Percentiles rank a stretch among this genome's conserved stretches.
These are phyloP conservation scores for Coleophora deauratella DNA, from an alignment of 2,888 invertebrate species.

Conservation along the genomic window DNA sequence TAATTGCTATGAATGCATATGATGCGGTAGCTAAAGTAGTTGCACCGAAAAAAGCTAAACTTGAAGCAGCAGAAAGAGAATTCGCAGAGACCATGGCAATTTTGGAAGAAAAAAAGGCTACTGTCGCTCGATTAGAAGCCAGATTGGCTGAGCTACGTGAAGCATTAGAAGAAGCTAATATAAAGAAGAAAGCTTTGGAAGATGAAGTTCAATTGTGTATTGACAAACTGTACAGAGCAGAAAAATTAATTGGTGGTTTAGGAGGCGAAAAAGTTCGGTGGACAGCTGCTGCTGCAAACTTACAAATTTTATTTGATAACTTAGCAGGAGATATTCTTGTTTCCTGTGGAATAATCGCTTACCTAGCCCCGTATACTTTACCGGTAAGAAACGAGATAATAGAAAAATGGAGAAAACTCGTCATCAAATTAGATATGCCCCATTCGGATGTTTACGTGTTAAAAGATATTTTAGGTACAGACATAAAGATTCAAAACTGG, in stretches of 20 bases:
- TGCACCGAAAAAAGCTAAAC: conserved; percentile 88
- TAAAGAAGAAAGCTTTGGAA: conserved; percentile 79
- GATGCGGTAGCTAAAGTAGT: conserved; percentile 88
- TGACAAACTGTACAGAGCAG: conserved; percentile 88
- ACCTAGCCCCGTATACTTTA: conserved; percentile 89
- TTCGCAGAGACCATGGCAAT: conserved; percentile 89
- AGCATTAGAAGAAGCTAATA: conserved; percentile 77
- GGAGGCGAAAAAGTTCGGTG: conserved; percentile 93
- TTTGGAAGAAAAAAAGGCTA: conserved; percentile 86
- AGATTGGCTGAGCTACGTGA: conserved; percentile 82
- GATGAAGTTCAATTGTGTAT: conserved; percentile 86
- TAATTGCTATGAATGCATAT: conserved; percentile 91
- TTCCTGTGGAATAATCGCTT: conserved; percentile 91
- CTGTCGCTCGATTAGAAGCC: conserved; percentile 84
- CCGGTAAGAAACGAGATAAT: conserved; percentile 76
- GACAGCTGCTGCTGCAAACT: conserved; percentile 82
- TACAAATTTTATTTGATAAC: conserved; percentile 84
- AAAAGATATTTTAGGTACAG: conserved; percentile 83
- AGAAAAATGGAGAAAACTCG: conserved; percentile 82
- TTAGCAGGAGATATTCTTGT: conserved; percentile 92
- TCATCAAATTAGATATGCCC: conserved; percentile 81
- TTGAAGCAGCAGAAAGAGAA: conserved; percentile 86
- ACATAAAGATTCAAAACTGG: conserved; percentile 91
- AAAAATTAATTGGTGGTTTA: conserved; percentile 89
- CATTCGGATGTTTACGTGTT: conserved; percentile 84